These are phyloP conservation scores for Caenorhabditis elegans DNA, from an alignment of 1,140 invertebrate genomes.

Conservation along the genomic window DNA sequence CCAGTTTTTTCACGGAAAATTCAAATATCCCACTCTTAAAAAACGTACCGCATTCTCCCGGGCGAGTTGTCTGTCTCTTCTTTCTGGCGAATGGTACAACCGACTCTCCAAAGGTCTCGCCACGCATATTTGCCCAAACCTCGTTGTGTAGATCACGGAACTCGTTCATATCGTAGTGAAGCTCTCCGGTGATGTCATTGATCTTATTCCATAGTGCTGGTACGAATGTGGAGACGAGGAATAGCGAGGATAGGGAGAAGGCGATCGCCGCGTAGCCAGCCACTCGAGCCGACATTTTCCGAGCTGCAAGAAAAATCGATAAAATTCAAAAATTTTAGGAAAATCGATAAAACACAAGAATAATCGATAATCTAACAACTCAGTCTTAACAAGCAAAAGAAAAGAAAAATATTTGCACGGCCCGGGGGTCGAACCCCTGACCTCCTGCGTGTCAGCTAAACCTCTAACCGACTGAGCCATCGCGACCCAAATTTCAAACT, in stretches of 20 bases:
- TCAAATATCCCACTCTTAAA: too few species aligned
- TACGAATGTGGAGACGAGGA: conserved; percentile 26
- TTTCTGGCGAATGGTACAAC: conserved; percentile 37
- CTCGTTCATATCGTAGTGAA: conserved; percentile 37
- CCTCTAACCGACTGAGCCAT: too few species aligned
- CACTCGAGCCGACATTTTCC: conserved; percentile 30
- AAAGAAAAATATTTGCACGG: too few species aligned
- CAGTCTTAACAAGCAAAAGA: too few species aligned
- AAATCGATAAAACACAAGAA: too few species aligned
- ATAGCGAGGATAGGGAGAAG: conserved; percentile 25
- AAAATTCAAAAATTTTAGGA: too few species aligned
- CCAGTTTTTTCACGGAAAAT: too few species aligned
- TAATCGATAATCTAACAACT: too few species aligned
- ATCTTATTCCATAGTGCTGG: conserved; percentile 34
- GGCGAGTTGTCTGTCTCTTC: conserved; percentile 39
- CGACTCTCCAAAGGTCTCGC: conserved; percentile 23
- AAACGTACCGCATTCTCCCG: conserved; percentile 32
- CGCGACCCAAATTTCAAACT: neutral
- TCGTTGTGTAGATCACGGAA: conserved; percentile 41
- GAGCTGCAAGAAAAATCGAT: neutral
- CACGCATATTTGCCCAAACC: conserved; percentile 21
- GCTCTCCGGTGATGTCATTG: conserved; percentile 31
- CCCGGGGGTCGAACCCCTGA: too few species aligned
- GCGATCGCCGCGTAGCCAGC: conserved; percentile 41
- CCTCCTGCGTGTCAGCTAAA: too few species aligned